phyloP scores from a whole-genome alignment of 2,797 vertebrate species.

The Falco columbarius region DNA sequence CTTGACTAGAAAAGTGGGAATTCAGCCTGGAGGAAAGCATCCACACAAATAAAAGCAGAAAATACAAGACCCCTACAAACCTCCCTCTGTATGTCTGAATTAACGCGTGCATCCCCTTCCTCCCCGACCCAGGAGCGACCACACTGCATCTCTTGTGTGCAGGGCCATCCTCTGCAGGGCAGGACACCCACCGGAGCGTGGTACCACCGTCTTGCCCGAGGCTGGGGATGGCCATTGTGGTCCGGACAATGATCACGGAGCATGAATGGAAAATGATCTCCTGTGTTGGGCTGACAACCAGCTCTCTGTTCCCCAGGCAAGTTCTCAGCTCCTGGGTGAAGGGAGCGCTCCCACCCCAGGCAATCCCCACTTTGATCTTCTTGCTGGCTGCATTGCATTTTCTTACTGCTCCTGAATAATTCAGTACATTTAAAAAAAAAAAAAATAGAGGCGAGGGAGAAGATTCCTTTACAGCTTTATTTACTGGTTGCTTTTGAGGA shows the following conservation, averaged over 20 bases:
- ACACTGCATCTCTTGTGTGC: background rate
- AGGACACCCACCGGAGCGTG: background rate
- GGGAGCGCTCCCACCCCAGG: background rate
- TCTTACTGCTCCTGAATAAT: conserved; percentile 21
- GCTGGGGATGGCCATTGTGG: background rate
- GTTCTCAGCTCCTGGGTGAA: conserved; percentile 38
- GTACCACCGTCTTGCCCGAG: background rate
- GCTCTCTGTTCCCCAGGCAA: conserved; percentile 36
- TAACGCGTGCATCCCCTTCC: background rate
- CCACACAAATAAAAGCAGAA: background rate
- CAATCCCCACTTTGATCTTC: conserved; percentile 41
- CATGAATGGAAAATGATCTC: conserved; percentile 64
- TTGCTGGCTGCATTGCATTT: background rate
- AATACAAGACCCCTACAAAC: background rate
- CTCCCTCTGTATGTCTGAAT: too few relatives aligned
- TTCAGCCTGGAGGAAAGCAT: background rate
- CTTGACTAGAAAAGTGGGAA: background rate
- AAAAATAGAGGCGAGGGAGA: background rate
- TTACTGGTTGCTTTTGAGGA: background rate
- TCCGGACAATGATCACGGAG: background rate
- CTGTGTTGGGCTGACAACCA: conserved; percentile 63
- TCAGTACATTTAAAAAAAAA: too few relatives aligned
- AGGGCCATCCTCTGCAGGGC: fast-evolving
- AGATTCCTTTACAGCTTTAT: background rate
- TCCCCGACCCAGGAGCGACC: background rate